A percentile compares a stretch with the other conserved stretches of the same genome.
phyloP scores from a whole-genome alignment of 2,113 vertebrate species.

The Bombycilla garrulus region DNA sequence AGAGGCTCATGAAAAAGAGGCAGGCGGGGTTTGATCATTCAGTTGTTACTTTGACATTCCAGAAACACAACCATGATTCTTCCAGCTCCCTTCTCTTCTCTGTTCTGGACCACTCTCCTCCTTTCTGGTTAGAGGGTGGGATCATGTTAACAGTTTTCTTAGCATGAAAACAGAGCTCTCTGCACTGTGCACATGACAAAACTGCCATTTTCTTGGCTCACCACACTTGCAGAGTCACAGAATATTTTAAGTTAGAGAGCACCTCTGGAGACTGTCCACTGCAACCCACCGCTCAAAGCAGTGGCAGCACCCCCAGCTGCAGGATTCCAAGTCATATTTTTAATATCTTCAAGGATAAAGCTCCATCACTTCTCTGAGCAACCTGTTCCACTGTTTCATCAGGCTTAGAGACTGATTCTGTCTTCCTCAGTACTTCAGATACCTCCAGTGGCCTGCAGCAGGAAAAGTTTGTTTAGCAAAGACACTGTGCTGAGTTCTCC shows the following conservation, averaged over 20 bases:
- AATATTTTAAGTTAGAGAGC: not conserved
- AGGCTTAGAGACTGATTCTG: not conserved
- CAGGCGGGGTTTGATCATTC: not conserved
- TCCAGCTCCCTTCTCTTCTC: not conserved
- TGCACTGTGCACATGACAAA: not conserved
- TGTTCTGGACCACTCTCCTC: not conserved
- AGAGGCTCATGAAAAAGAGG: not conserved
- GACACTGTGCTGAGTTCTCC: not conserved
- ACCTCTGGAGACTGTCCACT: not conserved
- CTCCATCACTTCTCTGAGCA: not conserved
- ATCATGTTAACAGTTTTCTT: not conserved
- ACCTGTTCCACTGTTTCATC: not conserved
- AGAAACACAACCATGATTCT: not conserved
- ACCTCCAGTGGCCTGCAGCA: not conserved
- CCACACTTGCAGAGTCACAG: not conserved
- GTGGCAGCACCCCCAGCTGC: not conserved
- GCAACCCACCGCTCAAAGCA: not conserved
- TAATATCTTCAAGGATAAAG: not conserved
- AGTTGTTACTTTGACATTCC: not conserved
- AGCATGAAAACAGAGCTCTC: not conserved
- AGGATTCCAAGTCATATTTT: not conserved
- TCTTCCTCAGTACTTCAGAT: not conserved
- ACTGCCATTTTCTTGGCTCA: not conserved
- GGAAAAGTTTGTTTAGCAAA: not conserved
- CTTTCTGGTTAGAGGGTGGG: not conserved